These are phyloP conservation scores for Atopsyche davidsoni DNA, from an alignment of 1,140 invertebrate genomes.

Conservation along the genomic window DNA sequence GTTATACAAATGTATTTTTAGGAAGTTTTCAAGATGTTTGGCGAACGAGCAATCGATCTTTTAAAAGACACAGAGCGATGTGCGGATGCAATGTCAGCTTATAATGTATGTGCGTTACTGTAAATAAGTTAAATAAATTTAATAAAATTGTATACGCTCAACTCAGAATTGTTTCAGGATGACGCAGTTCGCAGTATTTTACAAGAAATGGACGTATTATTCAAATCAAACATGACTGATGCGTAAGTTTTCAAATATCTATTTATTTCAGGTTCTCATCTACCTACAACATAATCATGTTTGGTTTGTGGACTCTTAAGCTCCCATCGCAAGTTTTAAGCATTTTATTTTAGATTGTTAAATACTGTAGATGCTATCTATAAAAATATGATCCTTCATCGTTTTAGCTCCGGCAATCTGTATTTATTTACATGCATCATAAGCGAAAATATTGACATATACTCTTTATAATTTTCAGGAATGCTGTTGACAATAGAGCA, in stretches of 20 bases:
- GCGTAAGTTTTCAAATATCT: slow-evolving; percentile 53
- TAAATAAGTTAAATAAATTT: background rate
- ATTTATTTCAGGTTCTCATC: slow-evolving; percentile 4
- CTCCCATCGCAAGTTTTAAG: background rate
- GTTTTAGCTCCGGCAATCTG: background rate
- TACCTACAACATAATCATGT: slow-evolving; percentile 16
- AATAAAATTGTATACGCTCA: background rate
- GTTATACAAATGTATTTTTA: too few relatives aligned
- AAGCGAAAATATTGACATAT: background rate
- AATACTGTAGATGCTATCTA: slow-evolving; percentile 2
- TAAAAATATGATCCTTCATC: slow-evolving; percentile 2
- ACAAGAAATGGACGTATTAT: slow-evolving; percentile 70
- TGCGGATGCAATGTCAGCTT: slow-evolving; percentile 7
- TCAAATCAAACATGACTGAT: slow-evolving; percentile 67
- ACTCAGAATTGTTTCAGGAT: slow-evolving; percentile 44
- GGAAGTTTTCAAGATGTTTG: too few relatives aligned
- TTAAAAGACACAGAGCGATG: background rate
- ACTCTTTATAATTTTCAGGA: slow-evolving; percentile 21
- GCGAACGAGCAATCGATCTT: slow-evolving; percentile 10
- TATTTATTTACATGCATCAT: background rate
- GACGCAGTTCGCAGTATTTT: slow-evolving; percentile 64
- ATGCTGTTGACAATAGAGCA: slow-evolving; percentile 37
- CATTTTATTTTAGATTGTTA: slow-evolving; percentile 13
- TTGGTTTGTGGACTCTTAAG: slow-evolving; percentile 11
- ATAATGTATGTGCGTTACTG: slow-evolving; percentile 12